Evolutionary conservation across 2,797 vertebrate species (phyloP), one percentile per base, ranked within the genome.

Genomic region (Melanotaenia pygmaea): DNA sequence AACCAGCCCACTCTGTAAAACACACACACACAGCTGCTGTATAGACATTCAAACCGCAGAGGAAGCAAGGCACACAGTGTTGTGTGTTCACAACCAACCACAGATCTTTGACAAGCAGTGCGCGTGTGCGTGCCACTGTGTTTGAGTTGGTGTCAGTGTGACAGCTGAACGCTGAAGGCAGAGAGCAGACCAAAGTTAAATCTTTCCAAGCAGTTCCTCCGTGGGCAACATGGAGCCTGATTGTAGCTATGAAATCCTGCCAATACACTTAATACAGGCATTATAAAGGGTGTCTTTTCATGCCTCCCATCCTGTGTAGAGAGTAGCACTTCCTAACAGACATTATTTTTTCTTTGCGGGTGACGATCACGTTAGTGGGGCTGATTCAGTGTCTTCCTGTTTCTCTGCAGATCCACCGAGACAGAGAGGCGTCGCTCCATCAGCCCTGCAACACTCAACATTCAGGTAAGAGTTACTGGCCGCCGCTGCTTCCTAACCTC

Each of bases 321-420:
- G 57, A 82, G 80, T 53, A 64, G 63, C 83, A 76, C 87, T 90
- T 91, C 82, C 85, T 84, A 77, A 60, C 75, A 47, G 76, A 74
- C 80, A 89, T 91, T 88, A 87, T 85, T 74, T 77, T 72, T 78
- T 89, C 83, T 85, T 62, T 78, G 86, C 67, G 81, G 79, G 68
- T 86, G 89, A 89, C 53, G 80, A 79, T 93, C 91, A 93, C 91
- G 88, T 67, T 80, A 72, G 81, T 65, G 81, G 86, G 83, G 74
- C 88, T 91, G 84, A 92, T 90, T 89, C 83, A 87, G 79, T 85
- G 74, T 93, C 92, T 94, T 94, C 93, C 94, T 94, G 90, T 94
- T 94, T 92, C 89, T 92, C 59, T 76, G 77, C 84, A 99, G 98
- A 99, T 99, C 80, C 98, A 98, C 79, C 94, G 93, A 60, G 98